Evolutionary conservation across 2,113 vertebrate species (phyloP), one percentile per base, ranked within the genome.

Genomic region (Capreolus pygargus): DNA sequence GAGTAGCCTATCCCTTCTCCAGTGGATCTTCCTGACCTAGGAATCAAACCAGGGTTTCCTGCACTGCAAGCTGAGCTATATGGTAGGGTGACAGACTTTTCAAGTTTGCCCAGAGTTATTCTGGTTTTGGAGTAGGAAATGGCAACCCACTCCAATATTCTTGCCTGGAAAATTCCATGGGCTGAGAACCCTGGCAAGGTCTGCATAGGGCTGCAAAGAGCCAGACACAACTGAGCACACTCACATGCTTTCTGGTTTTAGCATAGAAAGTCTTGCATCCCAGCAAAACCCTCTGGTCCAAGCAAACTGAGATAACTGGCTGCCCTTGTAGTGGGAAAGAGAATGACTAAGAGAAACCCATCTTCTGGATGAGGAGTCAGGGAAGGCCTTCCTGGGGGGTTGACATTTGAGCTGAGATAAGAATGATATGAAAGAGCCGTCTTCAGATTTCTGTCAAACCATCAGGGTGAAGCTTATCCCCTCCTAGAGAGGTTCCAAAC

Each of bases 41-140:
- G 67, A 39, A 10, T 70, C 10, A 8, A 27, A 23, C n/a, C 4
- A 11, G 64, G n/a, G n/a, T 11, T 4, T 70, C 64, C 19, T 23
- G n/a, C 64, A 23, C 12, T 12, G 67, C n/a, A 39, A 19, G 21
- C 0, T 5, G n/a, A 39, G 0, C 67, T 39, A 6, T 1, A 39
- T 25, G n/a, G 7, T 16, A 60, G 7, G 7, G 16, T 30, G 30
- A 85, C 15, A 5, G 7, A 0, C 1, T 54, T 76, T 43, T 84
- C 39, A 39, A 45, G 28, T 76, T 93, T 47, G 1, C 61, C 12
- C 25, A 25, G 15, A 1, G 2, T 30, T 74, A 7, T 30, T 25
- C 43, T 45, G 36, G 23, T 27, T 74, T 89, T 30, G 70, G 12
- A 76, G 23, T 76, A 43, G 39, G 7, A 27, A 76, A 76, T 43